Percentiles rank a stretch among this genome's conserved stretches.
Evolutionary conservation across 30 jellyfish, hydroid and myxozoan genomes (phyloP).

Genomic region (Rhopilema esculentum): DNA sequence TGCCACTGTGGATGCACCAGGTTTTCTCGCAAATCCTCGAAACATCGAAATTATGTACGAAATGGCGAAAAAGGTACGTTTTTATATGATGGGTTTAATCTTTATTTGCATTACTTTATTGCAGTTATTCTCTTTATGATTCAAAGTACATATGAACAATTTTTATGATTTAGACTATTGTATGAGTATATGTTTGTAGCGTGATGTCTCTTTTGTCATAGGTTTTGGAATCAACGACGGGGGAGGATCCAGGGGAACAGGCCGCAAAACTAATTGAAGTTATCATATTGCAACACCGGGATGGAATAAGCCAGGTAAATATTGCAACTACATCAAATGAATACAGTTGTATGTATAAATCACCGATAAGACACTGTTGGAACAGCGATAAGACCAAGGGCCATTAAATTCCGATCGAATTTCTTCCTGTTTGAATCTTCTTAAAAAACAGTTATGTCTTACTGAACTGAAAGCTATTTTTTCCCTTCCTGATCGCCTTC

Average conservation of each 20-base stretch:
- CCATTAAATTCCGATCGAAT: too few species aligned
- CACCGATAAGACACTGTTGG: too few species aligned
- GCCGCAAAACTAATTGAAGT: conserved; percentile 97
- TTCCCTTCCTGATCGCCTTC: too few species aligned
- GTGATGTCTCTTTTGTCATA: neutral
- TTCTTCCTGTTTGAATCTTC: too few species aligned
- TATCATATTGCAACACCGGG: conserved; percentile 84
- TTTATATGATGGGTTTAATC: neutral
- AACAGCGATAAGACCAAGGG: too few species aligned
- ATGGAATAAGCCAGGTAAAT: conserved; percentile 77
- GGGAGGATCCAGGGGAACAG: conserved; percentile 96
- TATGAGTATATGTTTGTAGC: too few species aligned
- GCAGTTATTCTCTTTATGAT: too few species aligned
- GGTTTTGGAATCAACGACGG: conserved; percentile 77
- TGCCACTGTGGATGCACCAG: conserved; percentile 97
- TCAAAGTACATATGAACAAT: too few species aligned
- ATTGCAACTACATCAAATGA: neutral
- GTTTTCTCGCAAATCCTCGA: conserved; percentile 84
- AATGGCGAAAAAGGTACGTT: conserved; percentile 86
- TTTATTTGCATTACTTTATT: too few species aligned
- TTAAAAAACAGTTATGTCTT: too few species aligned
- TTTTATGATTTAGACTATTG: too few species aligned
- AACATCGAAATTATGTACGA: conserved; percentile 85
- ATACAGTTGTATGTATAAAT: too few species aligned
- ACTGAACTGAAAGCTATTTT: neutral